Evolutionary conservation across 2,797 vertebrate species (phyloP).

Genomic region (Chelidonichthys spinosus): DNA sequence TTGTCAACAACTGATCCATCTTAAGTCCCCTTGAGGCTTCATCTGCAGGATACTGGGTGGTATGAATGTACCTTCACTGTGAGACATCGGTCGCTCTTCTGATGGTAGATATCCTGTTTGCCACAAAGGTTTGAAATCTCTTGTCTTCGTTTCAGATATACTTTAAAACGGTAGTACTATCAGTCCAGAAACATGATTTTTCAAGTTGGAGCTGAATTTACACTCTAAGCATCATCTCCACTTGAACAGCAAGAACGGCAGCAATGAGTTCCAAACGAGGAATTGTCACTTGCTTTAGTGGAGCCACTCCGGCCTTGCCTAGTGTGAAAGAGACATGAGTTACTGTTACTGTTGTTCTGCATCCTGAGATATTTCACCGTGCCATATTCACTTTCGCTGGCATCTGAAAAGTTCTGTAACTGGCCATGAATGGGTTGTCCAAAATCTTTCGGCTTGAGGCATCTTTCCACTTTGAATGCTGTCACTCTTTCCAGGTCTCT

Average conservation of each 20-base stretch:
- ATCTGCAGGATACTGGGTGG: no score
- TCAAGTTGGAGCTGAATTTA: neutral
- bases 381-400: constrained; percentile 2
- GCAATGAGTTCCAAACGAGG: neutral
- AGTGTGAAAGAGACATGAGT: neutral
- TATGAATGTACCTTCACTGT: no score
- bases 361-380: neutral
- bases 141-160: no score
- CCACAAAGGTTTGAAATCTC: no score
- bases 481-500: neutral
- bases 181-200: neutral
- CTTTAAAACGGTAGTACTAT: neutral
- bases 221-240: neutral
- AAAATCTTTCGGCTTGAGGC: neutral
- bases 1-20: neutral
- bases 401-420: neutral
- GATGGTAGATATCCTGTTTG: no score
- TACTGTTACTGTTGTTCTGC: neutral
- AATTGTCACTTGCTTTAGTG: neutral
- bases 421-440: neutral
- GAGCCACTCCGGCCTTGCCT: neutral
- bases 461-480: neutral
- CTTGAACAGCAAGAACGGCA: neutral
- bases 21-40: neutral
- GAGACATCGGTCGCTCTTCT: no score